Percentiles rank a stretch among this genome's conserved stretches.
Evolutionary conservation across 1,140 invertebrate genomes (phyloP).

Genomic region (Nymphalis io): DNA sequence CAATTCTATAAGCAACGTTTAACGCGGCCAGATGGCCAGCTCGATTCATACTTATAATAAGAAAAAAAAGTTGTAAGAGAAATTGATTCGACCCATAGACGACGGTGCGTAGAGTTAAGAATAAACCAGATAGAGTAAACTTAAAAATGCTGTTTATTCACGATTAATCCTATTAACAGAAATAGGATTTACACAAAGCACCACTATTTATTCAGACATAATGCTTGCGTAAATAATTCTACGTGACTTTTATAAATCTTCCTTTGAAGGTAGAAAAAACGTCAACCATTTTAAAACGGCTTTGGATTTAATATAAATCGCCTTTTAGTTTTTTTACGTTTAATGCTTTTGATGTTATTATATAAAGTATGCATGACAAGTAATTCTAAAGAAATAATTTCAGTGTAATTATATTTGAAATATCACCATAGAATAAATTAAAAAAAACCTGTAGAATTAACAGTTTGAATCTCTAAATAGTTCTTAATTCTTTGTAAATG

Average conservation of each 20-base stretch:
- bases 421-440: no score
- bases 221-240: conserved; percentile 28
- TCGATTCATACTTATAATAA: conserved; percentile 51
- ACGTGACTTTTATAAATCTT: conserved; percentile 26
- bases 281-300: neutral
- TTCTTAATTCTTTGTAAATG: conserved; percentile 52
- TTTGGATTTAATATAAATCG: neutral
- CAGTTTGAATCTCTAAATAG: conserved; percentile 36
- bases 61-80: conserved; percentile 57
- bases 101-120: conserved; percentile 38
- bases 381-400: no score
- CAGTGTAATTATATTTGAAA: no score
- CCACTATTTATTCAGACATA: conserved; percentile 20
- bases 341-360: no score
- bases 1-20: conserved; percentile 20
- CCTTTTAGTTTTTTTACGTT: neutral
- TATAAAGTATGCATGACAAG: no score
- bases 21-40: conserved; percentile 47
- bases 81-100: conserved; percentile 60
- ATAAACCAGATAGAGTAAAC: conserved; percentile 37
- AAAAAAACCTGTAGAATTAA: neutral
- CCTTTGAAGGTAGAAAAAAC: conserved; percentile 14
- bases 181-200: conserved; percentile 13
- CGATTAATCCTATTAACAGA: conserved; percentile 5
- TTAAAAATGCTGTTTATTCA: conserved; percentile 16